Percentiles rank a stretch among this genome's conserved stretches.
phyloP scores from a whole-genome alignment of 2,888 invertebrate species.

The Eilema sororculum region DNA sequence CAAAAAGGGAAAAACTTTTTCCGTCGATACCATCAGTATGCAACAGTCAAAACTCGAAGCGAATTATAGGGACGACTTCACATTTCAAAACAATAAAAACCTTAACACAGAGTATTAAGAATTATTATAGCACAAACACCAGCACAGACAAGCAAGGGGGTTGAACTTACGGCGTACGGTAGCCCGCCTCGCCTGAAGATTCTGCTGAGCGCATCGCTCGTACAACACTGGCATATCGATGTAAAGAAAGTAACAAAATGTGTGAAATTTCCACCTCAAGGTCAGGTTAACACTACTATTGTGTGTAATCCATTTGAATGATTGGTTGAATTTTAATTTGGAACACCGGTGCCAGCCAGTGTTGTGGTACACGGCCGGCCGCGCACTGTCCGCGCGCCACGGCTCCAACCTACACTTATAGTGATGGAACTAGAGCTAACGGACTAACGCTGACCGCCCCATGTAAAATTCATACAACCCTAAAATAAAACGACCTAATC shows the following conservation, averaged over 20 bases:
- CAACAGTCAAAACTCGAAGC: slow-evolving; percentile 57
- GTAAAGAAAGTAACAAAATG: slow-evolving; percentile 51
- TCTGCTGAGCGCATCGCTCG: slow-evolving; percentile 74
- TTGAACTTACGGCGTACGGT: slow-evolving; percentile 78
- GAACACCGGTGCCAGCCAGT: slow-evolving; percentile 76
- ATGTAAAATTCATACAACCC: slow-evolving; percentile 78
- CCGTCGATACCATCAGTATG: slow-evolving; percentile 61
- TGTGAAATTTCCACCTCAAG: slow-evolving; percentile 56
- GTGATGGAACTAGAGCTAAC: slow-evolving; percentile 68
- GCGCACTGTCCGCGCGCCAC: slow-evolving; percentile 79
- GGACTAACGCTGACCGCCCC: slow-evolving; percentile 72
- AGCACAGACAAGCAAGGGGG: slow-evolving; percentile 57
- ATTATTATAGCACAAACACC: slow-evolving; percentile 54
- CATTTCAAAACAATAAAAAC: slow-evolving; percentile 45
- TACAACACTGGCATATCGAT: slow-evolving; percentile 76
- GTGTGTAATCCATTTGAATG: slow-evolving; percentile 68
- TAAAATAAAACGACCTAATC: slow-evolving; percentile 61
- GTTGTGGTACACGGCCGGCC: slow-evolving; percentile 79
- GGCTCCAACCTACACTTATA: slow-evolving; percentile 75
- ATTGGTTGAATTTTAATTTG: slow-evolving; percentile 61
- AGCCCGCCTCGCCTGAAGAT: slow-evolving; percentile 70
- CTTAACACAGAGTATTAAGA: slow-evolving; percentile 52
- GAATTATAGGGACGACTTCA: slow-evolving; percentile 51
- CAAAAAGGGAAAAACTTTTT: slow-evolving; percentile 62
- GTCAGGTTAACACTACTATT: slow-evolving; percentile 75